Conservation (phyloP, 2,113 vertebrate genomes). For the Dasyurus viverrinus region DNA sequence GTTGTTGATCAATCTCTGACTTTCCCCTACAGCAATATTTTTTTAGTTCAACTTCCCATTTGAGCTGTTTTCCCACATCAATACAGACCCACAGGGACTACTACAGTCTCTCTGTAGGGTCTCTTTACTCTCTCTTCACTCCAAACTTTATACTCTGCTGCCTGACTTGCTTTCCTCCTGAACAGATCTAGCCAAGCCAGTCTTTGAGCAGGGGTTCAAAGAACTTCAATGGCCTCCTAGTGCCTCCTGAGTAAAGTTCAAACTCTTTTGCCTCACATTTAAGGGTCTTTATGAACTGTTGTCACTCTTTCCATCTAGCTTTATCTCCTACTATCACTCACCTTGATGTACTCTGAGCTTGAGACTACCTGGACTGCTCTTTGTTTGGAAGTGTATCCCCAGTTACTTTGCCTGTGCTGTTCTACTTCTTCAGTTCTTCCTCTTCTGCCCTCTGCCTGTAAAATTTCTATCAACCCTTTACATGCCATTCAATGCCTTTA, state of each 20-base stretch:
- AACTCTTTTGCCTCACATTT: background rate
- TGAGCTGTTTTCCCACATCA: background rate
- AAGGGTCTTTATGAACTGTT: background rate
- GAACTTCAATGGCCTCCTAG: background rate
- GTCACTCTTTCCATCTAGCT: background rate
- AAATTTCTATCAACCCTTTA: background rate
- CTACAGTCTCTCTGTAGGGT: background rate
- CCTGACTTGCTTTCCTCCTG: background rate
- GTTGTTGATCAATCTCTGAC: background rate
- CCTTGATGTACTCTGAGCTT: background rate
- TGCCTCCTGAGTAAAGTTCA: background rate
- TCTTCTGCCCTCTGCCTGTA: background rate
- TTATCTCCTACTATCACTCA: background rate
- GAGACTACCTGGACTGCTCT: background rate
- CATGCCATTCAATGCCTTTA: background rate
- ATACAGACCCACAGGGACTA: background rate
- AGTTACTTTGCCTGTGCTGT: background rate
- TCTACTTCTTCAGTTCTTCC: background rate
- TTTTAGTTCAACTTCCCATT: background rate
- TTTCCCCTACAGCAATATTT: background rate
- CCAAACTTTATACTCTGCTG: background rate
- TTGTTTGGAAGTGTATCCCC: background rate
- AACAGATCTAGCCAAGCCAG: background rate
- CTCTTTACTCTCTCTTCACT: background rate
- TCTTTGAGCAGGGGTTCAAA: background rate